Percentiles rank a stretch among this genome's conserved stretches.
These are phyloP conservation scores for Mesochorus sp. DNA, from an alignment of 2,888 invertebrate species.

Conservation along the genomic window DNA sequence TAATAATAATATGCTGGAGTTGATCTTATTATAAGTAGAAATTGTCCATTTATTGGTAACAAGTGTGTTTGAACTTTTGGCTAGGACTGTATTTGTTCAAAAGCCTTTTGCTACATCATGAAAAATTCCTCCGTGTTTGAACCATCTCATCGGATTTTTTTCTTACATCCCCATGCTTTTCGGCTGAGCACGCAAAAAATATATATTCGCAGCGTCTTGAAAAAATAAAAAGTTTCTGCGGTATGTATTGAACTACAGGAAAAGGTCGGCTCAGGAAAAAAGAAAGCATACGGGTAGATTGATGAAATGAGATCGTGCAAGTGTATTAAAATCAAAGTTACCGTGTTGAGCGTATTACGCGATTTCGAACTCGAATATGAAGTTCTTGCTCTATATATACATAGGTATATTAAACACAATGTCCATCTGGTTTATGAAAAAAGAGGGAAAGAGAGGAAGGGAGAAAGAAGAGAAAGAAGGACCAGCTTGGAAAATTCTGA, in stretches of 20 bases:
- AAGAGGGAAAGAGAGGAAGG: slow-evolving; percentile 38
- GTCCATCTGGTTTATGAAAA: slow-evolving; percentile 8
- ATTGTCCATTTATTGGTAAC: slow-evolving; percentile 42
- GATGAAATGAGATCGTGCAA: slow-evolving; percentile 18
- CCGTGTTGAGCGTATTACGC: not conserved
- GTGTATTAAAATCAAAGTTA: slow-evolving; percentile 12
- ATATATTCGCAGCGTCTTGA: not conserved
- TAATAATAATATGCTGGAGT: slow-evolving; percentile 1
- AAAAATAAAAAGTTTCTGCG: slow-evolving; percentile 9
- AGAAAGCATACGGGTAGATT: not conserved
- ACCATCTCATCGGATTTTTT: slow-evolving; percentile 7
- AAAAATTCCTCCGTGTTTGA: slow-evolving; percentile 29
- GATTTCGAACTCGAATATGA: not conserved
- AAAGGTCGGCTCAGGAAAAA: not conserved
- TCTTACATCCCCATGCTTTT: slow-evolving; percentile 15
- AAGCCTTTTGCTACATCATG: slow-evolving; percentile 24
- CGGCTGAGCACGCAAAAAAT: slow-evolving; percentile 52
- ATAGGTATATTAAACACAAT: slow-evolving; percentile 12
- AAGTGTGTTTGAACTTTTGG: slow-evolving; percentile 19
- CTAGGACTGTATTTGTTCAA: slow-evolving; percentile 13
- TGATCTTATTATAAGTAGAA: slow-evolving; percentile 9
- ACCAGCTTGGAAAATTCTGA: slow-evolving; percentile 51
- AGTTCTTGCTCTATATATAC: slow-evolving; percentile 2
- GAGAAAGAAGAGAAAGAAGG: slow-evolving; percentile 46
- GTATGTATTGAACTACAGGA: too few relatives aligned